These are phyloP conservation scores for Diabrotica balteata DNA, from an alignment of 2,888 invertebrate species.

Conservation along the genomic window DNA sequence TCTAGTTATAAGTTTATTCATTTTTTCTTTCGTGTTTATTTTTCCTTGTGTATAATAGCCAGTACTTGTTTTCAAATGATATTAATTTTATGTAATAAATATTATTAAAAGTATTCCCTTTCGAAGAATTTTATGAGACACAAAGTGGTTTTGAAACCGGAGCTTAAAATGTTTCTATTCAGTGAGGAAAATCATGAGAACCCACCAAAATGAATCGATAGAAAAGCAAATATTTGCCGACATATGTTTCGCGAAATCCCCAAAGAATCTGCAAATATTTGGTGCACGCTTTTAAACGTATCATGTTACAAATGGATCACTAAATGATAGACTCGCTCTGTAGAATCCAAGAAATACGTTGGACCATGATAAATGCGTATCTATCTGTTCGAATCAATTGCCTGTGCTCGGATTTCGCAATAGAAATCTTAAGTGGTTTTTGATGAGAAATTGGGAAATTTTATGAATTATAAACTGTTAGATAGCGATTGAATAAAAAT, in stretches of 20 bases:
- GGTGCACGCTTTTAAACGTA: conserved; percentile 49
- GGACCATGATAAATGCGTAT: conserved; percentile 13
- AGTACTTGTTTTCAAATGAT: no score
- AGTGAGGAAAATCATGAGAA: conserved; percentile 9
- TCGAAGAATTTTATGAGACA: no score
- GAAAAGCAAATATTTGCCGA: conserved; percentile 43
- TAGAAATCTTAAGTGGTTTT: conserved; percentile 10
- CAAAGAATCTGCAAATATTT: conserved; percentile 54
- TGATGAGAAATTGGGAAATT: not conserved
- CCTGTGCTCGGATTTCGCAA: conserved; percentile 9
- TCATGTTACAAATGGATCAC: conserved; percentile 54
- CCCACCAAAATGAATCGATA: conserved; percentile 36
- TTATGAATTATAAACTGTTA: no score
- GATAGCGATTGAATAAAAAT: no score
- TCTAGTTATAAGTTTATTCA: no score
- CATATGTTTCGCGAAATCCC: conserved; percentile 46
- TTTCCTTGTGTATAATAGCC: no score
- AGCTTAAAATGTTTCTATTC: not conserved
- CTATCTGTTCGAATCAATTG: conserved; percentile 11
- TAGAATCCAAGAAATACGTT: conserved; percentile 4
- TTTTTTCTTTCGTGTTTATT: no score
- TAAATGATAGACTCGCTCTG: conserved; percentile 16
- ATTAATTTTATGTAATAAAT: no score
- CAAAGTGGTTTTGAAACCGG: no score
- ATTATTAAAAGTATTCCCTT: no score